Evolutionary conservation across 2,797 vertebrate species (phyloP).

Genomic region (Apogon hyalosoma): DNA sequence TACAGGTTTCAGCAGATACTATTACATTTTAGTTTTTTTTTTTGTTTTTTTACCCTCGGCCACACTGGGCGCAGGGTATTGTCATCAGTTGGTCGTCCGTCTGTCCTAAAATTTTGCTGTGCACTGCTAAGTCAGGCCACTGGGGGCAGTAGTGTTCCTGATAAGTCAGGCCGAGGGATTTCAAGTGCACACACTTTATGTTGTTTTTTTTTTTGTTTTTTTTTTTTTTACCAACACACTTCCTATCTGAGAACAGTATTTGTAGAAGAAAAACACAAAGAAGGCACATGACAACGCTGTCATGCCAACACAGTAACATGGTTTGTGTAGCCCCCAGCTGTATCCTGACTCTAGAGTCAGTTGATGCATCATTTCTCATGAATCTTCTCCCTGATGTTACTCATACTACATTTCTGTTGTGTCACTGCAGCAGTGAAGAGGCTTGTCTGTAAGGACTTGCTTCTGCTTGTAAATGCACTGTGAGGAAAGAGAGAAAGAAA

Average conservation of each 20-base stretch:
- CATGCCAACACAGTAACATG: slow-evolving; percentile 32
- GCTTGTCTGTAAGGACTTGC: slow-evolving; percentile 16
- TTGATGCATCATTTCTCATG: slow-evolving; percentile 50
- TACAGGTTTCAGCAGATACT: slow-evolving; percentile 52
- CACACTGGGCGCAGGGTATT: no score
- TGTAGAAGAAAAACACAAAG: slow-evolving; percentile 27
- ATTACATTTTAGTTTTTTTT: slow-evolving; percentile 38
- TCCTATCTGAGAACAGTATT: slow-evolving; percentile 27
- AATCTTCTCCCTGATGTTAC: slow-evolving; percentile 49
- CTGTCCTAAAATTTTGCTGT: no score
- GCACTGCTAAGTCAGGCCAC: no score
- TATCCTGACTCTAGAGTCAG: slow-evolving; percentile 56
- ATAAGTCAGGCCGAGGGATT: no score
- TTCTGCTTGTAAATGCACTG: slow-evolving; percentile 21
- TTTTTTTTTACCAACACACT: slow-evolving; percentile 10
- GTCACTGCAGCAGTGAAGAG: slow-evolving; percentile 19
- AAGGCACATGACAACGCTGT: slow-evolving; percentile 41
- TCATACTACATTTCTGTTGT: slow-evolving; percentile 45
- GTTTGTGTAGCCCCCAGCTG: slow-evolving; percentile 51
- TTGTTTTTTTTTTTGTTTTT: no score
- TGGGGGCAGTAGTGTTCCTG: no score
- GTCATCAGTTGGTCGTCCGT: no score
- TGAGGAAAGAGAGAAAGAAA: slow-evolving; percentile 7
- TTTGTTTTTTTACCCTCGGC: no score
- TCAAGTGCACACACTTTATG: no score